A percentile compares a stretch with the other conserved stretches of the same genome.
Conservation (phyloP, 2,113 vertebrate species). For the Lophura nycthemera region DNA sequence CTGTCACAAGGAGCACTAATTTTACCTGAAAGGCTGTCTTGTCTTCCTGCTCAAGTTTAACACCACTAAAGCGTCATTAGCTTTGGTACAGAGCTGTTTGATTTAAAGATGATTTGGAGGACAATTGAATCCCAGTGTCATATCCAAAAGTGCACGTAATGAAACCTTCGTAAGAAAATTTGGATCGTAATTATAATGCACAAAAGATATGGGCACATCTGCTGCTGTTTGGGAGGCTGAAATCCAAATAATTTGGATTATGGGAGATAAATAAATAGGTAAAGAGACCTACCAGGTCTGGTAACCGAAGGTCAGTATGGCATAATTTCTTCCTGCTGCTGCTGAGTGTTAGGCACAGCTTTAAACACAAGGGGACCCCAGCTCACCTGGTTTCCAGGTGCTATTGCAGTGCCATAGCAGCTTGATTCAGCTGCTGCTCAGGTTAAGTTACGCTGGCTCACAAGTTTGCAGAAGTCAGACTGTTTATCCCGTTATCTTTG, state of each 20-base stretch:
- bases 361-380: background rate
- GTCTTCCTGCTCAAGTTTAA: background rate
- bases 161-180: background rate
- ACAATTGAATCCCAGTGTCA: fast-evolving
- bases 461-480: background rate
- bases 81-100: background rate
- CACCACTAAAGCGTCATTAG: background rate
- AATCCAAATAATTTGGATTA: background rate
- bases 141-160: background rate
- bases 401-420: fast-evolving
- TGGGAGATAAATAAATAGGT: background rate
- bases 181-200: background rate
- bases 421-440: fast-evolving
- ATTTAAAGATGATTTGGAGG: background rate
- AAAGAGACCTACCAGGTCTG: background rate
- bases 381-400: background rate
- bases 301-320: fast-evolving
- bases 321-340: background rate
- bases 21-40: background rate
- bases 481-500: no score
- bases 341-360: background rate
- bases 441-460: background rate
- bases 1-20: background rate
- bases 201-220: fast-evolving
- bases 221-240: background rate